Conservation (phyloP, 2,888 invertebrate genomes). For the Coenonympha glycerion region DNA sequence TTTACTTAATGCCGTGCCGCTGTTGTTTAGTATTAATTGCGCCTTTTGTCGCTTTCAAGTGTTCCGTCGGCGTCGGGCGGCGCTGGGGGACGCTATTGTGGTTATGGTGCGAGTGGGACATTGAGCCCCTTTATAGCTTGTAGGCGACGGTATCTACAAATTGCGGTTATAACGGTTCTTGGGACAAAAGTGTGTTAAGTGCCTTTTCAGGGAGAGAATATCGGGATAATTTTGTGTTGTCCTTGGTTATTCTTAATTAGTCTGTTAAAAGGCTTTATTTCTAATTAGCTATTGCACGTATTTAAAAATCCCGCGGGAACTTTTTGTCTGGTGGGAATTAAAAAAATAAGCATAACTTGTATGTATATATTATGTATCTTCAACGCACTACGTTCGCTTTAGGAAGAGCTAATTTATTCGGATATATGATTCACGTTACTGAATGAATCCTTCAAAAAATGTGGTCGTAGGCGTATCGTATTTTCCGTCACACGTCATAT, state of each 20-base stretch:
- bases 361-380: too few species aligned
- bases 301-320: too few species aligned
- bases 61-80: conserved; percentile 34
- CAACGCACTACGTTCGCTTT: too few species aligned
- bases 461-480: conserved; percentile 18
- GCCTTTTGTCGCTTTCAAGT: conserved; percentile 63
- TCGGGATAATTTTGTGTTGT: not conserved
- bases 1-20: conserved; percentile 52
- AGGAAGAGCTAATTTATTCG: too few species aligned
- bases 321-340: too few species aligned
- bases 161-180: conserved; percentile 11
- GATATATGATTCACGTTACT: conserved; percentile 6
- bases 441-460: conserved; percentile 12
- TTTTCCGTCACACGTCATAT: conserved; percentile 26
- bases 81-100: conserved; percentile 28
- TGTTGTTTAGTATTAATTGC: conserved; percentile 67
- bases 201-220: not conserved
- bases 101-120: conserved; percentile 26
- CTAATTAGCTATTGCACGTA: too few species aligned
- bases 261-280: too few species aligned
- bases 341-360: too few species aligned
- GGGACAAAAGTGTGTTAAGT: conserved; percentile 8
- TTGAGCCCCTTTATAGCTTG: conserved; percentile 20
- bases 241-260: too few species aligned
- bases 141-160: conserved; percentile 18